Base-by-base conservation (phyloP, 2,888 invertebrate genomes). In the Parthenolecanium corni region DNA sequence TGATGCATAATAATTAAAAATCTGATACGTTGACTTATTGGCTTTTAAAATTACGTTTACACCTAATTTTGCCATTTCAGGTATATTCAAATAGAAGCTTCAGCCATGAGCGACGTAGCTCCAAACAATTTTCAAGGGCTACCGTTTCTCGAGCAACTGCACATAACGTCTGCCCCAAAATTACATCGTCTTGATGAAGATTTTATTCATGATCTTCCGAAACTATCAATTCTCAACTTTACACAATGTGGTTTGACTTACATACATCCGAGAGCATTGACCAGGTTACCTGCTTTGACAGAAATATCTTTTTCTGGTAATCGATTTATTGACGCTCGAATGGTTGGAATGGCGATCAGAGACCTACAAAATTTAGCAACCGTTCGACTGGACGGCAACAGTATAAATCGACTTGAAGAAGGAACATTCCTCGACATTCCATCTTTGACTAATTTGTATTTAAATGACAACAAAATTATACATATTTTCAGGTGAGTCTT, bases 351-450 rank as follows among this genome's bases (percentile, higher is more conserved):
- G 68, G 84, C 84, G 12, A 79, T 83, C 14, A 80, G 85, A 71
- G 89, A 89, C 70, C 75, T 90, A 52, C 82, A 84, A n/a, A 79
- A 80, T 64, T 73, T 91, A 31, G 81, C 85, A 54, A 78, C 80
- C 24, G 73, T 91, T 36, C 80, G 83, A 65, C 73, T 91, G 14
- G 86, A 86, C 70, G 74, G 80, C 62, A 91, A 91, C 71, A 74
- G 78, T 25, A 83, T 90, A 57, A 82, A 81, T 64, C 79, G 82
- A 67, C 74, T 91, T 38, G 78, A 77, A 38, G 89, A 89, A 74
- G 88, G 84, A 0, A 82, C 86, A 1, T 89, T 89, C 73, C 85
- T 87, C 2, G 87, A 89, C 71, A 77, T 88, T 65, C 82, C 85
- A 0, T 79, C 82, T 70, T 73, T 89, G 12, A 80, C 82, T 65